Percentiles rank a stretch among this genome's conserved stretches.
These are phyloP conservation scores for Drosophila rubida DNA, from an alignment of 2,888 invertebrate species.

Conservation along the genomic window DNA sequence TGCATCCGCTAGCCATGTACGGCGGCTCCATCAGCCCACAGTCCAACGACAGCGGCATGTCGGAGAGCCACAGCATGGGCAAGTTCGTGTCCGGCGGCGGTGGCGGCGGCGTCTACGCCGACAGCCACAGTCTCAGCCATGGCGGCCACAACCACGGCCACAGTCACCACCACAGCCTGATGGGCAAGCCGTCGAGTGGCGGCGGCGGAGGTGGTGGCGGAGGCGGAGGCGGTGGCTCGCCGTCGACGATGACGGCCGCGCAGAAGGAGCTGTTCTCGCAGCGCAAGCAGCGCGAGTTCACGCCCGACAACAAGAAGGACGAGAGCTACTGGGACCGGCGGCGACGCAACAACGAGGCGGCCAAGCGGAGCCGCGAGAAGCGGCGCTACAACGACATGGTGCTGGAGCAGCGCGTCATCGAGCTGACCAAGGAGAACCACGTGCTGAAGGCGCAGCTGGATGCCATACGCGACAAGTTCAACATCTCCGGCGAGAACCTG, in stretches of 20 bases:
- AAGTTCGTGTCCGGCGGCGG: constrained; percentile 57
- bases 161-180: constrained; percentile 45
- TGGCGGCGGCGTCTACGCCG: constrained; percentile 52
- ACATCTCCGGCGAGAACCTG: constrained; percentile 93
- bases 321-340: constrained; percentile 99
- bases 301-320: constrained; percentile 98
- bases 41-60: constrained; percentile 85
- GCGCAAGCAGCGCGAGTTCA: constrained; percentile 97
- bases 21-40: constrained; percentile 83
- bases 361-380: constrained; percentile 98
- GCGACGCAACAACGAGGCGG: constrained; percentile 98
- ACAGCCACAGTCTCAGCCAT: constrained; percentile 14
- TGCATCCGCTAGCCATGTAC: constrained; percentile 79
- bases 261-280: constrained; percentile 95
- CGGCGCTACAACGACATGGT: constrained; percentile 98
- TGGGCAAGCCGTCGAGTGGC: constrained; percentile 68
- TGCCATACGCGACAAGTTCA: constrained; percentile 96
- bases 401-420: constrained; percentile 96
- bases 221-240: constrained; percentile 25
- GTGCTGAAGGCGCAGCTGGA: constrained; percentile 96
- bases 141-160: constrained; percentile 36
- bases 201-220: not conserved
- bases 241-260: constrained; percentile 81
- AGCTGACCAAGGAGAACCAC: constrained; percentile 97
- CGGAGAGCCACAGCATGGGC: constrained; percentile 62